These are phyloP conservation scores for Myripristis murdjan DNA, from an alignment of 2,797 vertebrate species.

Conservation along the genomic window DNA sequence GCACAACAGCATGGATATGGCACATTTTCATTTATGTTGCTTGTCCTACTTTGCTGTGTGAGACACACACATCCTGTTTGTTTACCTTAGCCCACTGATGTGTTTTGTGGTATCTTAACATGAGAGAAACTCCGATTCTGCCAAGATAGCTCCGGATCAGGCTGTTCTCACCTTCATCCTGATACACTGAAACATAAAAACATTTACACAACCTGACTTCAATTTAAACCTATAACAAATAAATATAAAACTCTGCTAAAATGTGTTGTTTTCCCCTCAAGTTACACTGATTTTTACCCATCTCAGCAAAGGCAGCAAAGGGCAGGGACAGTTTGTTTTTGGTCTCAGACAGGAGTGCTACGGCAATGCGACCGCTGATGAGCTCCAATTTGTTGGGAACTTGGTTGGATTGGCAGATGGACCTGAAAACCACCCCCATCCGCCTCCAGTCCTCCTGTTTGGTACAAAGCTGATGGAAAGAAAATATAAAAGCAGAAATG, in stretches of 20 bases:
- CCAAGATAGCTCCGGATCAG: constrained; percentile 86
- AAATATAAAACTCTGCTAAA: background rate
- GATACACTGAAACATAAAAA: constrained; percentile 71
- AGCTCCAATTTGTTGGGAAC: constrained; percentile 86
- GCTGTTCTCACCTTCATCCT: constrained; percentile 65
- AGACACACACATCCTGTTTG: background rate
- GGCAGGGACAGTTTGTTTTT: constrained; percentile 87
- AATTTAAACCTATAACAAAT: background rate
- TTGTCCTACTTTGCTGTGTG: too few species aligned
- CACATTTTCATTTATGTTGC: too few species aligned
- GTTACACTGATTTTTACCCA: constrained; percentile 80
- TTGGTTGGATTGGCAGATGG: constrained; percentile 82
- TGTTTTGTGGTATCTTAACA: constrained; percentile 90
- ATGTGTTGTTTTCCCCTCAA: background rate
- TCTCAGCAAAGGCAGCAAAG: constrained; percentile 90
- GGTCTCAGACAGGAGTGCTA: constrained; percentile 85
- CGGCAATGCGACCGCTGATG: constrained; percentile 85
- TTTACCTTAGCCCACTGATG: constrained; percentile 94
- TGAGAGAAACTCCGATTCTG: constrained; percentile 91
- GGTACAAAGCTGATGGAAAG: constrained; percentile 86
- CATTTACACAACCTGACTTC: background rate
- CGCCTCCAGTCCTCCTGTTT: constrained; percentile 90
- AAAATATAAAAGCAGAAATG: constrained; percentile 22
- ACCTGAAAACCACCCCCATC: constrained; percentile 88
- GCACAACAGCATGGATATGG: too few species aligned